Evolutionary conservation across 2,113 vertebrate species (phyloP).

Genomic region (Mastomys coucha): DNA sequence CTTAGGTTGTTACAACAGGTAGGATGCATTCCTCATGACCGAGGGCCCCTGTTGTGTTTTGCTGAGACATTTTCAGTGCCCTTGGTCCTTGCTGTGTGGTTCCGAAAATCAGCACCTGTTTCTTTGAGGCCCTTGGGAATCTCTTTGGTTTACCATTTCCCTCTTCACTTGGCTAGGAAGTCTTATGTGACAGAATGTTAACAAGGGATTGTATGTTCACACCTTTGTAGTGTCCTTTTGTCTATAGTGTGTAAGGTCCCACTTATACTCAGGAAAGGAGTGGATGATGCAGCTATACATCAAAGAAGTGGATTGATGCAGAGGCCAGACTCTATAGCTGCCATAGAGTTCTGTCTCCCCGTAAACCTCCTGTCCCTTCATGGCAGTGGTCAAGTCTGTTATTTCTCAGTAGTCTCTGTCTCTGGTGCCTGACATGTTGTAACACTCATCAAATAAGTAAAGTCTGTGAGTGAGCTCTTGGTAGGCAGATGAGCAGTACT

Average conservation of each 20-base stretch:
- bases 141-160: not conserved
- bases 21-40: not conserved
- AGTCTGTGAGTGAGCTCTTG: conserved; percentile 28
- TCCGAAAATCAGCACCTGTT: not conserved
- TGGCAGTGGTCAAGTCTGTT: not conserved
- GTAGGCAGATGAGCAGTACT: conserved; percentile 38
- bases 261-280: not conserved
- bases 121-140: not conserved
- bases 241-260: not conserved
- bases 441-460: conserved; percentile 47
- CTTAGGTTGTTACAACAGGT: not conserved
- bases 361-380: not conserved
- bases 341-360: not conserved
- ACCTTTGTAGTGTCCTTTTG: not conserved
- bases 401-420: conserved; percentile 5
- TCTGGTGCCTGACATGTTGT: not conserved
- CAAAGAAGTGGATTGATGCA: not conserved
- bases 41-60: not conserved
- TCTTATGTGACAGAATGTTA: not conserved
- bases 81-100: not conserved
- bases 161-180: not conserved
- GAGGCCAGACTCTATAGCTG: not conserved
- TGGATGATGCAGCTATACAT: not conserved
- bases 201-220: not conserved
- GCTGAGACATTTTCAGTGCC: not conserved